Evolutionary conservation across 1,140 invertebrate species (phyloP).

Genomic region (Potamilus streckersoni): DNA sequence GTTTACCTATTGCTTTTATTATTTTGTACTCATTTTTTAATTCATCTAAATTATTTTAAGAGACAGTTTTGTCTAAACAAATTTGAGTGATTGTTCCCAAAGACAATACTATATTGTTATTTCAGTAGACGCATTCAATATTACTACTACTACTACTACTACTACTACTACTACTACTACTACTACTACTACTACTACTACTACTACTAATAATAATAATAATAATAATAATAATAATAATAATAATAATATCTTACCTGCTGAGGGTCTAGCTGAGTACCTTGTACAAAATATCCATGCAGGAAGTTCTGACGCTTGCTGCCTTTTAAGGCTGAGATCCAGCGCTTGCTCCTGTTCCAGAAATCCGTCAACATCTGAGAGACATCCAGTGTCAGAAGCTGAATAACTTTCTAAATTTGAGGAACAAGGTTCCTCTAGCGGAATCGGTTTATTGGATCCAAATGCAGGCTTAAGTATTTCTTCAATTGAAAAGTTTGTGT

Average conservation of each 20-base stretch:
- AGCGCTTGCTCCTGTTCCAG: slow-evolving; percentile 14
- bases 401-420: slow-evolving; percentile 5
- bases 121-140: no score
- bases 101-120: no score
- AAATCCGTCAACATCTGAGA: slow-evolving; percentile 14
- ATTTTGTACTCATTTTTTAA: no score
- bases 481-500: slow-evolving; percentile 18
- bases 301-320: slow-evolving; percentile 17
- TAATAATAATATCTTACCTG: slow-evolving; percentile 9
- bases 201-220: no score
- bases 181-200: no score
- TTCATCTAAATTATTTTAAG: no score
- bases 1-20: no score
- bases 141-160: no score
- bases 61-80: no score
- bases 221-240: no score
- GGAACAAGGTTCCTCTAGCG: slow-evolving; percentile 19
- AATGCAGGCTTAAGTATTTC: slow-evolving; percentile 18
- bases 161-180: no score
- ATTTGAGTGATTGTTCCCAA: no score
- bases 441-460: background rate
- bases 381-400: slow-evolving; percentile 1
- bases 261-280: slow-evolving; percentile 27
- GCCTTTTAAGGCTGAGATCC: slow-evolving; percentile 13
- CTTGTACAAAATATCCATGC: slow-evolving; percentile 32